phyloP scores from a whole-genome alignment of 2,888 invertebrate species.

The Stenodema calcarata region DNA sequence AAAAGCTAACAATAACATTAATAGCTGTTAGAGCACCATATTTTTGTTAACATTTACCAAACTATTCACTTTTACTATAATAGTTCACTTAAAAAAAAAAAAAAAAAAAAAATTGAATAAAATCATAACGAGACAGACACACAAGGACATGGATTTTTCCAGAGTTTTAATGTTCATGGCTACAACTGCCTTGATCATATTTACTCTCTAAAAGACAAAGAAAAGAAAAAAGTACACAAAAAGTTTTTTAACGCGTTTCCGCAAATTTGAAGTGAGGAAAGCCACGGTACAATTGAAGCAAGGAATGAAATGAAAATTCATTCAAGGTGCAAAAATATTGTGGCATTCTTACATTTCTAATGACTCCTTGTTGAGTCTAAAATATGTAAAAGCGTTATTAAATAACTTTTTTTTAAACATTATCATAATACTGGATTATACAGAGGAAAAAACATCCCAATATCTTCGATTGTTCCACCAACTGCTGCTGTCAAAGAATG shows the following conservation, averaged over 20 bases:
- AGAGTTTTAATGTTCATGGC: background rate
- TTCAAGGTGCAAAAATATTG: background rate
- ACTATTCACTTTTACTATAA: background rate
- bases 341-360: background rate
- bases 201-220: background rate
- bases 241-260: constrained; percentile 37
- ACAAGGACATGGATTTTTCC: background rate
- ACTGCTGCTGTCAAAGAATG: background rate
- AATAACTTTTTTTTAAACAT: background rate
- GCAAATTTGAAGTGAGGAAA: background rate
- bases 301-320: background rate
- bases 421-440: constrained; percentile 12
- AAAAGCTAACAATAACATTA: background rate
- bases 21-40: background rate
- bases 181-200: background rate
- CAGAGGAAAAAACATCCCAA: background rate
- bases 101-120: background rate
- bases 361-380: constrained; percentile 3
- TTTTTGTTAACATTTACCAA: background rate
- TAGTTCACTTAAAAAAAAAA: background rate
- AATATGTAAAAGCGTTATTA: constrained; percentile 14
- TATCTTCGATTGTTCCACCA: background rate
- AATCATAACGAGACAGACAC: background rate
- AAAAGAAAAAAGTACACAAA: background rate
- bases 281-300: constrained; percentile 21